phyloP scores from a whole-genome alignment of 2,113 vertebrate genomes.

The Microcebus tavaratra region DNA sequence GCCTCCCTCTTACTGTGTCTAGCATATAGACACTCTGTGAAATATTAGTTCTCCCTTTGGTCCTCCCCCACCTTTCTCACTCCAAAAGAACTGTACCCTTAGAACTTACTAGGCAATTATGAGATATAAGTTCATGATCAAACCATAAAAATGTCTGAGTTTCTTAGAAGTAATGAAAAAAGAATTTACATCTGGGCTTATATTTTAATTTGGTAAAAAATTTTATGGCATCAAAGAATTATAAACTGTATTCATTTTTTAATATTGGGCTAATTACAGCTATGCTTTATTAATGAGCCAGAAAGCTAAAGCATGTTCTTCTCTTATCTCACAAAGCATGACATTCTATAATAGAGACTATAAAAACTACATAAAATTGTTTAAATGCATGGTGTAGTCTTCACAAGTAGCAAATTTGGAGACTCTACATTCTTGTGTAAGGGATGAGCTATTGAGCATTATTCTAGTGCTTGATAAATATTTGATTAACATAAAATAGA shows the following conservation, averaged over 20 bases:
- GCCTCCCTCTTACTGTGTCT: background rate
- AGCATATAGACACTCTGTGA: background rate
- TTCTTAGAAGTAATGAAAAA: constrained; percentile 43
- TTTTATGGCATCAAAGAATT: background rate
- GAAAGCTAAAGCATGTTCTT: background rate
- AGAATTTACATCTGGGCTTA: background rate
- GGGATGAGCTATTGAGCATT: background rate
- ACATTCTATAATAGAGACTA: background rate
- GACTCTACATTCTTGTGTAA: background rate
- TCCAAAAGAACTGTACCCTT: background rate
- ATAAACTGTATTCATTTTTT: background rate
- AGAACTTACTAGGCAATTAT: background rate
- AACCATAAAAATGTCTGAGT: background rate
- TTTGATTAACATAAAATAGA: background rate
- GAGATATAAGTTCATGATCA: background rate
- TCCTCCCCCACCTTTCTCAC: background rate
- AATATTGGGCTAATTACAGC: background rate
- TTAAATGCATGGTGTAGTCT: background rate
- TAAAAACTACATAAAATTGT: background rate
- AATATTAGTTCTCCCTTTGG: background rate
- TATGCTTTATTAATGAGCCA: background rate
- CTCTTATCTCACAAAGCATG: background rate
- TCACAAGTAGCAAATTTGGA: background rate
- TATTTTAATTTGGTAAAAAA: background rate
- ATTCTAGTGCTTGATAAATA: background rate